Percentiles rank a stretch among this genome's conserved stretches.
Evolutionary conservation across 30 jellyfish, hydroid and myxozoan species (phyloP).

Genomic region (Aurelia aurita complex sp. Pacific): DNA sequence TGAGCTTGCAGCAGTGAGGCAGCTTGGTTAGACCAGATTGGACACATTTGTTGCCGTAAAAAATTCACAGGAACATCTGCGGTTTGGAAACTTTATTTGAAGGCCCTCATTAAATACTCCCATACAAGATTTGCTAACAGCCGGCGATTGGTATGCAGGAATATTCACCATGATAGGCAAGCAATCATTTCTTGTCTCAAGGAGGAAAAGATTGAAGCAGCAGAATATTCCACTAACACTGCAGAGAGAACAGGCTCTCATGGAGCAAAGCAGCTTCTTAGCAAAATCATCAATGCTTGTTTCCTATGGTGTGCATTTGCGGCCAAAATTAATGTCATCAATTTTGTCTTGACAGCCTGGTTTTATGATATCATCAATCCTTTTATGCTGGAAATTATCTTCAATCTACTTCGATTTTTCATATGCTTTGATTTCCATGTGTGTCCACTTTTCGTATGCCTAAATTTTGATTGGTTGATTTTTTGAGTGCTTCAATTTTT

Average conservation of each 20-base stretch:
- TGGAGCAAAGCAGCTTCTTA: slow-evolving; percentile 19
- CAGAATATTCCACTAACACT: background rate
- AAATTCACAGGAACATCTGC: slow-evolving; percentile 4
- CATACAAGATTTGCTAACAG: background rate
- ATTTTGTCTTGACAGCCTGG: no score
- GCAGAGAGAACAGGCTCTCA: background rate
- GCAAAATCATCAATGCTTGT: background rate
- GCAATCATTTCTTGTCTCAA: background rate
- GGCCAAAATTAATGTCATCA: no score
- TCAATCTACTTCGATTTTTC: no score
- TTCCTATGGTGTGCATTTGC: background rate
- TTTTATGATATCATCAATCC: no score
- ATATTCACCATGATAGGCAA: slow-evolving; percentile 33
- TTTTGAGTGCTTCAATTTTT: no score
- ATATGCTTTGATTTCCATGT: no score
- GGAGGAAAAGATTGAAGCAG: background rate
- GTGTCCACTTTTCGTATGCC: no score
- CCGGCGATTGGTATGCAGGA: slow-evolving; percentile 15
- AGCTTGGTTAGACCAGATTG: no score
- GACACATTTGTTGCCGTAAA: no score
- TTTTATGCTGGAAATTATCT: no score
- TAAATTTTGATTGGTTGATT: no score
- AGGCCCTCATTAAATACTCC: slow-evolving; percentile 11
- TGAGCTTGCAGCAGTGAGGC: no score
- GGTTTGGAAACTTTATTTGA: slow-evolving; percentile 8